A percentile compares a stretch with the other conserved stretches of the same genome.
These are phyloP conservation scores for Dorcus parallelipipedus DNA, from an alignment of 2,888 invertebrate species.

Conservation along the genomic window DNA sequence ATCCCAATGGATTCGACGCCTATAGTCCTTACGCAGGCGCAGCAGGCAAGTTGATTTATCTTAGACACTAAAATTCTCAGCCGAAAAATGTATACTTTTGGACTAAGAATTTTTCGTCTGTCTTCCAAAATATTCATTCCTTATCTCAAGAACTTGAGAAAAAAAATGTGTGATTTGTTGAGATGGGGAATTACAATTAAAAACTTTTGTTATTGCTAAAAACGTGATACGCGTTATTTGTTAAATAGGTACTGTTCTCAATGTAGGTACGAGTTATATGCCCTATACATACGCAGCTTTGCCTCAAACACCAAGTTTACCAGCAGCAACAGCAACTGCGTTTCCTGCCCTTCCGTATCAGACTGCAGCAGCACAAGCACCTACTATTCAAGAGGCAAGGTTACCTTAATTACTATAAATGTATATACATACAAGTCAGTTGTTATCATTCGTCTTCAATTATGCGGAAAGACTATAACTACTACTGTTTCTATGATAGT, in stretches of 20 bases:
- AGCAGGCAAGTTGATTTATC: slow-evolving; percentile 54
- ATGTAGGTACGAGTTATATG: slow-evolving; percentile 57
- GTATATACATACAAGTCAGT: slow-evolving; percentile 3
- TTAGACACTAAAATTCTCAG: not conserved
- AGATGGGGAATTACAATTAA: too few relatives aligned
- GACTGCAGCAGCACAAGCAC: slow-evolving; percentile 59
- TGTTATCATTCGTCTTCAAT: slow-evolving; percentile 9
- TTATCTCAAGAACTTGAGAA: not conserved
- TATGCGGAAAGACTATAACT: not conserved
- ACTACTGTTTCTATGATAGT: not conserved
- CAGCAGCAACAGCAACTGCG: slow-evolving; percentile 52
- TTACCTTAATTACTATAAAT: slow-evolving; percentile 58
- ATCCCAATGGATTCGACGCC: slow-evolving; percentile 70
- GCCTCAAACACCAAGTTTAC: slow-evolving; percentile 59
- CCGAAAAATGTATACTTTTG: not conserved
- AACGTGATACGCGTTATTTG: slow-evolving; percentile 4
- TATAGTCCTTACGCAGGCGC: slow-evolving; percentile 68
- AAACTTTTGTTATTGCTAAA: not conserved
- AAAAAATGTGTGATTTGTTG: not conserved
- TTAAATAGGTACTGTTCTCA: not conserved
- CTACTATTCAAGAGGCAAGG: slow-evolving; percentile 71
- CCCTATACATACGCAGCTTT: slow-evolving; percentile 71
- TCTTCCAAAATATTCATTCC: too few relatives aligned
- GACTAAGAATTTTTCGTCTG: not conserved
- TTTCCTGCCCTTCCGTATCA: slow-evolving; percentile 65